phyloP scores from a whole-genome alignment of 2,113 vertebrate genomes.

The Rhabdomys dilectus region DNA sequence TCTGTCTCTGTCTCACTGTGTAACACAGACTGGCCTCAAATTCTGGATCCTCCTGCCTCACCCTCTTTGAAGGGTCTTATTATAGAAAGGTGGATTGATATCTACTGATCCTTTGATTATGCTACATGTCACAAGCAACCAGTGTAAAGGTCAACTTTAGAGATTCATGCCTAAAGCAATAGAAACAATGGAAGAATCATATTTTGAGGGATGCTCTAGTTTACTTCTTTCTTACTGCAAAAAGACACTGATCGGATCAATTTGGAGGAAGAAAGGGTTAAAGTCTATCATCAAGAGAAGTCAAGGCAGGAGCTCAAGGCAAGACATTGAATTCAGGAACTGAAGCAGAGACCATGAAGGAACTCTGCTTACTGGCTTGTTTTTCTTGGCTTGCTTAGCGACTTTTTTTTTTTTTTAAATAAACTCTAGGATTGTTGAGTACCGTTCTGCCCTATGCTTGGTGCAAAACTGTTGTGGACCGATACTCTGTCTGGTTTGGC shows the following conservation, averaged over 20 bases:
- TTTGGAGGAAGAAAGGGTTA: background rate
- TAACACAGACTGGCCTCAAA: background rate
- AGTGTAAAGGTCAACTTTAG: slow-evolving; percentile 19
- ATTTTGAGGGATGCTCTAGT: background rate
- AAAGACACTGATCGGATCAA: background rate
- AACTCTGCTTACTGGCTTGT: background rate
- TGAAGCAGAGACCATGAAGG: background rate
- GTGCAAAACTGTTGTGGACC: too few species aligned
- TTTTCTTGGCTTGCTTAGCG: background rate
- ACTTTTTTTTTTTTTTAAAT: background rate
- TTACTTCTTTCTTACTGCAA: background rate
- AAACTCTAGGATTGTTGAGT: background rate
- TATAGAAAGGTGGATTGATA: background rate
- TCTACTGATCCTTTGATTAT: slow-evolving; percentile 6
- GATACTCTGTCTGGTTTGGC: too few species aligned
- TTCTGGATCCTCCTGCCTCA: background rate
- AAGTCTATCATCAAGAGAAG: background rate
- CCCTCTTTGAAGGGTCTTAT: slow-evolving; percentile 15
- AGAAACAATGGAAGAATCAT: background rate
- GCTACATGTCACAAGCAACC: background rate
- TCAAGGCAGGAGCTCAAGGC: background rate
- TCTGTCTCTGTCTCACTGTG: background rate
- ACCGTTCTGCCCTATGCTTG: too few species aligned
- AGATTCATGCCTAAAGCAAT: slow-evolving; percentile 3
- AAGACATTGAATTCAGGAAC: background rate